Percentiles rank a stretch among this genome's conserved stretches.
Evolutionary conservation across 2,113 vertebrate genomes (phyloP).

Genomic region (Chrysemys picta): DNA sequence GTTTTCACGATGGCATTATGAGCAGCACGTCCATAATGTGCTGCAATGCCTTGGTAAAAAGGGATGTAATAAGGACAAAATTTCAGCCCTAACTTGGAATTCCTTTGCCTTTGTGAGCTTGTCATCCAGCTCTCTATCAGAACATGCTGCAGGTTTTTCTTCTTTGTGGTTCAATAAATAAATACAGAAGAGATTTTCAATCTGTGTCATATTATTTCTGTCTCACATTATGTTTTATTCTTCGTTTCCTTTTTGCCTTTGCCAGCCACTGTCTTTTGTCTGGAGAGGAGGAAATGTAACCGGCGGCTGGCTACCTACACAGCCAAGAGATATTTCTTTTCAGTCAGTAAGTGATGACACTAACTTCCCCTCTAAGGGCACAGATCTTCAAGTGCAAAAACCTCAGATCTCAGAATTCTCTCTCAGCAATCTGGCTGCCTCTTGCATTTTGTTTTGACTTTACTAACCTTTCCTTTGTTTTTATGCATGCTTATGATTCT

Average conservation of each 20-base stretch:
- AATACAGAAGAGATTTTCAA: slow-evolving; percentile 19
- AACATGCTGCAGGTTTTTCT: background rate
- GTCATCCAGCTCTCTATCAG: background rate
- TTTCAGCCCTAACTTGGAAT: background rate
- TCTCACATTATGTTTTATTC: slow-evolving; percentile 29
- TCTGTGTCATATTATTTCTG: slow-evolving; percentile 44
- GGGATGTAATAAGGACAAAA: background rate
- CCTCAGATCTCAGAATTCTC: background rate
- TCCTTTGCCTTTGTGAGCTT: background rate
- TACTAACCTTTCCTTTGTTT: background rate
- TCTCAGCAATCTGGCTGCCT: background rate
- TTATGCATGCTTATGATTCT: slow-evolving; percentile 62
- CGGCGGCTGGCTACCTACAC: background rate
- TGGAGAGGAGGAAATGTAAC: background rate
- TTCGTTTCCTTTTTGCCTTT: slow-evolving; percentile 28
- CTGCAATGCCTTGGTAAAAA: background rate
- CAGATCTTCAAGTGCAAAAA: fast-evolving
- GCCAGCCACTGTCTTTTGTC: slow-evolving; percentile 2
- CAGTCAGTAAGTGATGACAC: background rate
- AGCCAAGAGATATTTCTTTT: background rate
- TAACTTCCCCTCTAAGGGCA: fast-evolving
- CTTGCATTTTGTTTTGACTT: slow-evolving; percentile 30
- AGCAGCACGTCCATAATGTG: background rate
- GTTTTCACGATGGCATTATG: background rate
- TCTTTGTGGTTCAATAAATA: background rate